phyloP scores from a whole-genome alignment of 2,888 invertebrate genomes.

The Acanthosepion pharaonis region DNA sequence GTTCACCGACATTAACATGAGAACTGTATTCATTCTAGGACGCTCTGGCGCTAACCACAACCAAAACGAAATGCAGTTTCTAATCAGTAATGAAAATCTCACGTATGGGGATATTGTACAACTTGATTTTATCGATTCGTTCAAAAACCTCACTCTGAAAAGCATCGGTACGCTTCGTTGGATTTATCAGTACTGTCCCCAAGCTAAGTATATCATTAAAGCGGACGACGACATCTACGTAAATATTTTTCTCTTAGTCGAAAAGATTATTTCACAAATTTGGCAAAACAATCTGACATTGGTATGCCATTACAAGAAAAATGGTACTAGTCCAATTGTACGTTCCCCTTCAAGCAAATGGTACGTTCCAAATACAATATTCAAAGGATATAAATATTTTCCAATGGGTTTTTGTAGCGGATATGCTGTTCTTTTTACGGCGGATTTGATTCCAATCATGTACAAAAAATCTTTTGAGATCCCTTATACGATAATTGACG shows the following conservation, averaged over 20 bases:
- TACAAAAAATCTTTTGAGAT: slow-evolving; percentile 60
- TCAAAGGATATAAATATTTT: slow-evolving; percentile 57
- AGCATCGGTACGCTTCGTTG: slow-evolving; percentile 56
- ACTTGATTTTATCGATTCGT: slow-evolving; percentile 56
- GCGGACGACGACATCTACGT: slow-evolving; percentile 64
- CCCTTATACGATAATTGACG: slow-evolving; percentile 68
- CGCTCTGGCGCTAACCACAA: slow-evolving; percentile 52
- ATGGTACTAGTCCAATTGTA: slow-evolving; percentile 57
- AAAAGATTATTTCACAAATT: slow-evolving; percentile 57
- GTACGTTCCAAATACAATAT: slow-evolving; percentile 59
- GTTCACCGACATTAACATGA: slow-evolving; percentile 51
- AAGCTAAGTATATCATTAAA: slow-evolving; percentile 58
- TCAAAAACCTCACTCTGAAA: slow-evolving; percentile 58
- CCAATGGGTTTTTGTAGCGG: slow-evolving; percentile 70
- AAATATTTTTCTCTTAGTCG: slow-evolving; percentile 60
- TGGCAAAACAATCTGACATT: slow-evolving; percentile 53
- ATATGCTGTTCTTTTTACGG: slow-evolving; percentile 62
- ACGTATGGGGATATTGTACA: slow-evolving; percentile 58
- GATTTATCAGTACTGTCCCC: slow-evolving; percentile 55
- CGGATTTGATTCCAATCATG: slow-evolving; percentile 60
- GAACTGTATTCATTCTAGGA: slow-evolving; percentile 57
- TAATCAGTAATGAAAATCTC: slow-evolving; percentile 57
- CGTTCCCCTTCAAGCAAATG: slow-evolving; percentile 60
- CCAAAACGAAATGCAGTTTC: slow-evolving; percentile 51
- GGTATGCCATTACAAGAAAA: slow-evolving; percentile 58